phyloP scores from a whole-genome alignment of 1,140 invertebrate species.

The Trachymyrmex septentrionalis region DNA sequence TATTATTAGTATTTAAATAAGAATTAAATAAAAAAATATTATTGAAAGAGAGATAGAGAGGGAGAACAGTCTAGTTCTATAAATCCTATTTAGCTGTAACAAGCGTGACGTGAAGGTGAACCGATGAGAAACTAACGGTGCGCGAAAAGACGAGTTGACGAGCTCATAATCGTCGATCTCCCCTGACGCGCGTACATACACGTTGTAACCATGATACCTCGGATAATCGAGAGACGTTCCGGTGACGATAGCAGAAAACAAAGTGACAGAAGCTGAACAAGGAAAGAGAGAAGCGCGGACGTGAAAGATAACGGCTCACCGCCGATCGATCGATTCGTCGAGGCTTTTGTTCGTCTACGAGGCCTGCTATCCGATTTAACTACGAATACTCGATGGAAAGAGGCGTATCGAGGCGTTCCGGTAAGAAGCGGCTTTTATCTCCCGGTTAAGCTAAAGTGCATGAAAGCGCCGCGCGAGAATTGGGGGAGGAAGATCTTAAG shows the following conservation, averaged over 20 bases:
- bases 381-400: slow-evolving; percentile 64
- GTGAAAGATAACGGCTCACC: slow-evolving; percentile 83
- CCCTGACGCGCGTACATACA: slow-evolving; percentile 50
- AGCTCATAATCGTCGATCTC: slow-evolving; percentile 64
- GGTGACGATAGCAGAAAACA: slow-evolving; percentile 56
- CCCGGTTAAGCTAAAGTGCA: slow-evolving; percentile 77
- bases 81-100: neutral
- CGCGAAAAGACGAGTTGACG: slow-evolving; percentile 36
- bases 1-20: neutral
- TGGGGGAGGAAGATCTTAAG: neutral
- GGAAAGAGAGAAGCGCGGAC: slow-evolving; percentile 79
- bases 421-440: slow-evolving; percentile 81
- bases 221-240: slow-evolving; percentile 63
- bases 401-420: slow-evolving; percentile 47
- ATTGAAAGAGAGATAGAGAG: neutral
- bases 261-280: slow-evolving; percentile 65
- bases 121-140: slow-evolving; percentile 25
- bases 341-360: slow-evolving; percentile 83
- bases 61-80: no score
- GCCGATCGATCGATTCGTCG: slow-evolving; percentile 83
- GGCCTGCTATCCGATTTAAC: slow-evolving; percentile 82
- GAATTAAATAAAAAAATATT: neutral
- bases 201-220: slow-evolving; percentile 68
- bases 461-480: slow-evolving; percentile 49
- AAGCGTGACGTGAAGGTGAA: slow-evolving; percentile 9